Conservation (phyloP, 30 jellyfish, hydroid and myxozoan genomes). For the Aurelia coerulea region DNA sequence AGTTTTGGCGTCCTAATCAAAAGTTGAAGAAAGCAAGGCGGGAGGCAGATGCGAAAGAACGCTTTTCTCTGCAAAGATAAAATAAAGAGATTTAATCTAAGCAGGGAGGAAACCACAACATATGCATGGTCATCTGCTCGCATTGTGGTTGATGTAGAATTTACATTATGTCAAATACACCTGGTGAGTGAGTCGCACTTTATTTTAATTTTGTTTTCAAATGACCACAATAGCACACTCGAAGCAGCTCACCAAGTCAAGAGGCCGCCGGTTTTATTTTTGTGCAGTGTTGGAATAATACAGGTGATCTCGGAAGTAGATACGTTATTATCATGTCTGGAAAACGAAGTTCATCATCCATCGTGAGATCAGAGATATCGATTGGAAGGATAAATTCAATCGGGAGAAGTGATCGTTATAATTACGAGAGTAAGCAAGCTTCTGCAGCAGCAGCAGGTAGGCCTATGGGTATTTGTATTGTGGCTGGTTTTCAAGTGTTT, state of each 20-base stretch:
- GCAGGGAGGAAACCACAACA: conserved; percentile 60
- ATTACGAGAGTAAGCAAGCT: too few relatives aligned
- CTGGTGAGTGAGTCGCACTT: conserved; percentile 46
- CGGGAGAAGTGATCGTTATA: neutral
- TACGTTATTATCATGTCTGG: too few relatives aligned
- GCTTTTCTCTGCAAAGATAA: neutral
- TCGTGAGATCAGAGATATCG: neutral
- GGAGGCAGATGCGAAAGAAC: conserved; percentile 25
- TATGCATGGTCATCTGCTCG: conserved; percentile 37
- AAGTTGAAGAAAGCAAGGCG: neutral
- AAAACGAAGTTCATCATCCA: too few relatives aligned
- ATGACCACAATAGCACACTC: too few relatives aligned
- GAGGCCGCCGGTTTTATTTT: too few relatives aligned
- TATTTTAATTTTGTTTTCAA: neutral
- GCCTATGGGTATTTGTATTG: too few relatives aligned
- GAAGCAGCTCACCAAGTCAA: too few relatives aligned
- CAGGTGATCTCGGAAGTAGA: too few relatives aligned
- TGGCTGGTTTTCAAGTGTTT: too few relatives aligned
- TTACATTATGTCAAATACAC: conserved; percentile 62
- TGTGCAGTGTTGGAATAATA: too few relatives aligned
- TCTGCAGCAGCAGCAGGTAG: too few relatives aligned
- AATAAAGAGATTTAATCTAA: neutral
- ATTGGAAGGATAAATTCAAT: neutral
- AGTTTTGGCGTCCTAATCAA: conserved; percentile 71
- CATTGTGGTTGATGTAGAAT: conserved; percentile 39